Base-by-base conservation (phyloP, 2,797 vertebrate genomes). In the Poeciliopsis paucimaculata region DNA sequence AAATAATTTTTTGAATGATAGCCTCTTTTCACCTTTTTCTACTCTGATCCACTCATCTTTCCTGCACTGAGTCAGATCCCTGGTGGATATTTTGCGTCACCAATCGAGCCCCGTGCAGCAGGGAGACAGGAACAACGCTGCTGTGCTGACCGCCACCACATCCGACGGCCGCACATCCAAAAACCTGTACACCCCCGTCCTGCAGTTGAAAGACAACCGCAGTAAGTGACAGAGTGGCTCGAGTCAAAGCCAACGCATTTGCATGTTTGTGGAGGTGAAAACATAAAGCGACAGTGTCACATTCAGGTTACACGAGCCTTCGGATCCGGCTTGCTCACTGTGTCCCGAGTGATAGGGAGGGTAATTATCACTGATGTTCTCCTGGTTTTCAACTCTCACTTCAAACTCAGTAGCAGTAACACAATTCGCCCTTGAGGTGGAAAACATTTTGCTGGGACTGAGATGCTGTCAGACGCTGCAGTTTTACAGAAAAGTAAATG, bases 41-140 rank as follows among this genome's bases (percentile, higher is more conserved):
- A 6, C 51, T 71, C 53, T 60, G 60, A 1, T 60, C 60, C 9
- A 7, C 51, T 51, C 26, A 0, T 79, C 70, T 49, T 1, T 51
- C 26, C 46, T 60, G 46, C 74, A 68, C 81, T 64, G 70, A 3
- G 79, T 84, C 87, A 98, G 97, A 87, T 97, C 97, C 2, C 93
- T 98, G 93, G 97, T 98, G 89, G 97, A 98, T 73, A 97, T 98
- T 84, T 86, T 98, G 66, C 95, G 97, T 76, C 97, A 97, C 87
- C 97, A 98, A 91, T 96, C 97, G 0, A 97, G 96, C 39, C 96
- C 96, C 2, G 93, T 95, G 84, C 94, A 96, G 82, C 96, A 93
- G 68, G 95, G 96, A 0, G 97, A 96, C 88, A 93, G 97, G 86
- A 98, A 97, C 94, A 98, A 96, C 92, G 93, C 93, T 74, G 83